Percentiles rank a stretch among this genome's conserved stretches.
phyloP scores from a whole-genome alignment of 2,888 invertebrate species.

The Apodemia zela region DNA sequence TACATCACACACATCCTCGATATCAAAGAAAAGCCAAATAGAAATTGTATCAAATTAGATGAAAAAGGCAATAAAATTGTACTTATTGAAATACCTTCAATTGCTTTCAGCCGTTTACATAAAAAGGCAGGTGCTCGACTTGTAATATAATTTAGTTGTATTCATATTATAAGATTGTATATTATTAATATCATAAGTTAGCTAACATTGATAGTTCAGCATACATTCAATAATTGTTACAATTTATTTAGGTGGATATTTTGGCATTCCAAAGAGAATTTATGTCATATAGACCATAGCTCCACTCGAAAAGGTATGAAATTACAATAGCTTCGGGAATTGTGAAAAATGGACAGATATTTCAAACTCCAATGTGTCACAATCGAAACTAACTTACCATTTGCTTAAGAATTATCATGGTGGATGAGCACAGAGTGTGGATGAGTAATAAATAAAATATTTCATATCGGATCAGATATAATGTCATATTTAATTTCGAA shows the following conservation, averaged over 20 bases:
- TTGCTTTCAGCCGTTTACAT: too few relatives aligned
- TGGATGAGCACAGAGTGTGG: too few relatives aligned
- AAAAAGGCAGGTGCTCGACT: too few relatives aligned
- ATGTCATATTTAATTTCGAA: too few relatives aligned
- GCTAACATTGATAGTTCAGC: too few relatives aligned
- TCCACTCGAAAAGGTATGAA: slow-evolving; percentile 18
- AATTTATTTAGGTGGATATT: too few relatives aligned
- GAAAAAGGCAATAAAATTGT: background rate
- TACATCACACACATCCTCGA: background rate
- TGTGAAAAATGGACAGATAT: slow-evolving; percentile 25
- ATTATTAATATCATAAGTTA: too few relatives aligned
- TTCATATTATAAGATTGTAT: background rate
- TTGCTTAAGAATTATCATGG: background rate
- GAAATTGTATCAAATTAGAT: background rate
- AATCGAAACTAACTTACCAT: slow-evolving; percentile 23
- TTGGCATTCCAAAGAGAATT: too few relatives aligned
- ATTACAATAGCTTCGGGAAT: slow-evolving; percentile 22
- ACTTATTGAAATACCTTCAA: too few relatives aligned
- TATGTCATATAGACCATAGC: slow-evolving; percentile 8
- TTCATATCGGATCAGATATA: too few relatives aligned
- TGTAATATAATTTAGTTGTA: too few relatives aligned
- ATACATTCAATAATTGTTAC: too few relatives aligned
- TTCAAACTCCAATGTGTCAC: slow-evolving; percentile 23
- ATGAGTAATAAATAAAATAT: background rate
- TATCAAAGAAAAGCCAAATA: background rate